Conservation (phyloP, 2,888 invertebrate species). For the Cephus runcator region DNA sequence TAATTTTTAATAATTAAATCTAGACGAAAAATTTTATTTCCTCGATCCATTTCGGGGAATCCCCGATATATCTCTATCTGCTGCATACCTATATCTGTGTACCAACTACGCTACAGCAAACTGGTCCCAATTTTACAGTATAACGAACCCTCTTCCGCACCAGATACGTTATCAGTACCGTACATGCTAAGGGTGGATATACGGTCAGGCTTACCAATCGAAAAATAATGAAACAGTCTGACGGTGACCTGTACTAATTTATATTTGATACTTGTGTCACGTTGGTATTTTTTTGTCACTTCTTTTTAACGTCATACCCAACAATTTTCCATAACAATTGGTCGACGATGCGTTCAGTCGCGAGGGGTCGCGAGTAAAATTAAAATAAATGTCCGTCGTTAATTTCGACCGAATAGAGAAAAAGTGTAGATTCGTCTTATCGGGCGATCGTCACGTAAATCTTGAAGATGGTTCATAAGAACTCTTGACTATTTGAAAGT, state of each 20-base stretch:
- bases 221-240: neutral
- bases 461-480: neutral
- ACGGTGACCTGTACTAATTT: constrained; percentile 13
- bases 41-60: no score
- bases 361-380: neutral
- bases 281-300: neutral
- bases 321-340: constrained; percentile 13
- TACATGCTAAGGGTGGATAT: neutral
- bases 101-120: neutral
- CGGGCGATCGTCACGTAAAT: neutral
- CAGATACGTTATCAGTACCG: neutral
- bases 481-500: neutral
- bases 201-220: no score
- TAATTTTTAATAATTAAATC: no score
- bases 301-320: neutral
- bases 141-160: neutral
- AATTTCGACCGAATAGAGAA: neutral
- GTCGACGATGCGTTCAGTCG: constrained; percentile 10
- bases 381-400: neutral
- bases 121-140: neutral
- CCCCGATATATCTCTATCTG: neutral
- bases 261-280: constrained; percentile 8
- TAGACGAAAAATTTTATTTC: no score
- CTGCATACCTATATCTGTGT: neutral
- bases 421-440: neutral